Evolutionary conservation across 2,797 vertebrate genomes (phyloP).

Genomic region (Premnoplex brunnescens): DNA sequence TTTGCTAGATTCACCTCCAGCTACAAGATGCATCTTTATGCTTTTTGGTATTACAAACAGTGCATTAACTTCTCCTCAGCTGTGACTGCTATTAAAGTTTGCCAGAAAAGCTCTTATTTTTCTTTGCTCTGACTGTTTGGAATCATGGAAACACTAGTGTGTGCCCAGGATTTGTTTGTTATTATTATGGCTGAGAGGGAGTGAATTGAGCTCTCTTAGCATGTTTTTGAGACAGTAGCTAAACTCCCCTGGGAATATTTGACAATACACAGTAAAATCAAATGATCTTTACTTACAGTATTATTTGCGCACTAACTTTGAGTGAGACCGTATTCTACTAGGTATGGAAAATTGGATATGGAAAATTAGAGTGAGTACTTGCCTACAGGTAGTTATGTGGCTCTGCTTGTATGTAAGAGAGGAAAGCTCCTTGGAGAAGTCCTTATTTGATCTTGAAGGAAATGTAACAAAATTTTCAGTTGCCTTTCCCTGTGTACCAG

Average conservation of each 20-base stretch:
- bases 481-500: not conserved
- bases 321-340: not conserved
- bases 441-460: not conserved
- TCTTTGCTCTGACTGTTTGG: not conserved
- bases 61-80: not conserved
- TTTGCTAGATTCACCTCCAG: not conserved
- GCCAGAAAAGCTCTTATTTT: not conserved
- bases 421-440: accelerated
- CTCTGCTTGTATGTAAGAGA: not conserved
- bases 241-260: not conserved
- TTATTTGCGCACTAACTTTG: not conserved
- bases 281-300: not conserved
- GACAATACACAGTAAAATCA: not conserved
- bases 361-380: not conserved
- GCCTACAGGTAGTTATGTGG: not conserved
- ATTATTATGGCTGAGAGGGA: not conserved
- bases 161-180: not conserved
- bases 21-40: not conserved
- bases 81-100: not conserved
- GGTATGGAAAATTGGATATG: not conserved
- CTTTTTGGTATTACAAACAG: not conserved
- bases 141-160: not conserved
- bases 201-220: not conserved
- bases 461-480: not conserved
- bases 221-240: not conserved